Base-by-base conservation (phyloP, 2,888 invertebrate genomes). In the Corythucha ciliata region DNA sequence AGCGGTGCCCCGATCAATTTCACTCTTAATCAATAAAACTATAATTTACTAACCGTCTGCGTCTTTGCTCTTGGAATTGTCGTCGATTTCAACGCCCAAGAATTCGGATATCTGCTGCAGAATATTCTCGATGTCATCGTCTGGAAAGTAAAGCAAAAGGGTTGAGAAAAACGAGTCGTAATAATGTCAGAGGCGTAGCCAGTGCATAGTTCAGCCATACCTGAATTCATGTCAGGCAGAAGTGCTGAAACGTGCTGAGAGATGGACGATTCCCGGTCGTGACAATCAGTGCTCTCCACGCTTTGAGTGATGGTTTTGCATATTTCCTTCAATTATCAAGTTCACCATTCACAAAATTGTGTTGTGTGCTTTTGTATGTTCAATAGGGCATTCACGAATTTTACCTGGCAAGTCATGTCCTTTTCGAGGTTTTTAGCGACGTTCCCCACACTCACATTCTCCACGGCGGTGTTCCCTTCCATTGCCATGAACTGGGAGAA, bases 51-150 rank as follows among this genome's bases (percentile, higher is more conserved):
- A 37, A 56, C 56, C 54, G 29, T 51, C 44, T 20, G 45, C 21
- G 18, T 49, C 52, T 46, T 52, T 50, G 34, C 53, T 47, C 10
- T 50, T 22, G 5, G 56, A 56, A 42, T 37, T 52, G 16, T 52
- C 54, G 3, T 25, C 49, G 26, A 45, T 29, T 26, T 51, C 51
- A 22, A 48, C 47, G 10, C 53, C 54, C 48, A 56, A 48, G 12
- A 56, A 45, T 33, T 57, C 55, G 10, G 56, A 55, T 44, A 59
- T 59, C 40, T 55, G 54, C 32, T 56, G 54, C 21, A 59, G 47
- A 10, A 59, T 55, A 16, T 52, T 53, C 34, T 56, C 59, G 8
- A 59, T 56, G 29, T 57, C 57, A 18, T 57, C 57, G 53, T 55
- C 58, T 59, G 41, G 26, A 56, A 54, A 20, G 40, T 25, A 26